Base-by-base conservation (phyloP, 1,140 invertebrate species). In the Leptinotarsa defecta region DNA sequence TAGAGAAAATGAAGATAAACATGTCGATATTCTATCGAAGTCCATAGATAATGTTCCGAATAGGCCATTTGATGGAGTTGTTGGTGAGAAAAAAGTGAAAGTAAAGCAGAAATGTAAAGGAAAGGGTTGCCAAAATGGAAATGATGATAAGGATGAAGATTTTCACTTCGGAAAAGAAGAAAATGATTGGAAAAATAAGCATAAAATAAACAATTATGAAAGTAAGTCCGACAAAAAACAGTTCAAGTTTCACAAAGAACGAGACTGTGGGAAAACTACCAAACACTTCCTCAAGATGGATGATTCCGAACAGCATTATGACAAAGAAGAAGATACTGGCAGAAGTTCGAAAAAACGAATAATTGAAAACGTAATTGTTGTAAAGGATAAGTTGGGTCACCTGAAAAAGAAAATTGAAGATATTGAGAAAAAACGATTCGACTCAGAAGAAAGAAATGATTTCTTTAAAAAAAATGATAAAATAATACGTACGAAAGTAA, bases 71-170 rank as follows among this genome's bases (percentile, higher is more conserved):
- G 52, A 57, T n/a, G 13, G 3, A 57, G 17, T 17, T 57, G 34
- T 43, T 3, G 34, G n/a, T n/a, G 15, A n/a, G 15, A 57, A 57
- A 57, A 15, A 15, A 57, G 6, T 57, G 5, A 15, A 57, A 57
- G 6, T 19, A 0, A 57, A n/a, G 13, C 15, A 57, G n/a, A 57
- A 19, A 57, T 68, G 67, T 48, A 49, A 49, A 3, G 67, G 43
- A 17, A 52, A 19, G 22, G 49, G 2, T 15, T 57, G 57, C 15
- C 15, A 61, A 57, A 62, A 71, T 19, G 17, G 24, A 24, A 17
- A 70, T 43, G 68, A 70, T 43, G 68, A 70, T 19, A 24, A 17
- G 6, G 49, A 70, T 17, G 43, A 70, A 19, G 15, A 70, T 48
- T 2, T 17, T 24, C 64, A 67, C 17, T 13, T 24, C 11, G 43